Evolutionary conservation across 2,888 invertebrate species (phyloP).

Genomic region (Watsonalla binaria): DNA sequence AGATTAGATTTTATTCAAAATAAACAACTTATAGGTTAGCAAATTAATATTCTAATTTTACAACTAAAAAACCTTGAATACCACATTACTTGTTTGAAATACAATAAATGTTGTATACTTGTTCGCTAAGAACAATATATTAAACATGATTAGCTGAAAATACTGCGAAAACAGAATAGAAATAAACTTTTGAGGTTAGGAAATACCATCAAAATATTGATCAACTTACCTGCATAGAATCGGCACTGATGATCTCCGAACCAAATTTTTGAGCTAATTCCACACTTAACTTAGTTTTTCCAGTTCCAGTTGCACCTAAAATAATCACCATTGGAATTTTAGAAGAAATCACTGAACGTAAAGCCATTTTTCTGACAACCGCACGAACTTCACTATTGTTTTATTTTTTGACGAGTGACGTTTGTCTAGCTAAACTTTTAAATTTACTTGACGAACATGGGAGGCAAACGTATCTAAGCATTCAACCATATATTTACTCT

Average conservation of each 20-base stretch:
- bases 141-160: no score
- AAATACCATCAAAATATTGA: constrained; percentile 4
- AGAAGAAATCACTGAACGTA: constrained; percentile 56
- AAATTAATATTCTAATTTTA: no score
- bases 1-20: no score
- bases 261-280: constrained; percentile 91
- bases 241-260: constrained; percentile 97
- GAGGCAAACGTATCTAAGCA: neutral
- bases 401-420: constrained; percentile 25
- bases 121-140: no score
- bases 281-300: constrained; percentile 97
- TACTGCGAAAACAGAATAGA: neutral
- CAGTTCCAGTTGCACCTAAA: constrained; percentile 97
- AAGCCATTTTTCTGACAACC: constrained; percentile 52
- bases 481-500: neutral
- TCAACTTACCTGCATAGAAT: constrained; percentile 96
- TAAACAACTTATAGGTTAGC: no score
- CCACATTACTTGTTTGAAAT: no score
- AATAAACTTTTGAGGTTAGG: constrained; percentile 48
- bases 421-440: neutral
- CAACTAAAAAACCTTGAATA: no score
- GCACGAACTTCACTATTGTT: constrained; percentile 71
- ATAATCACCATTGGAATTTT: constrained; percentile 89
- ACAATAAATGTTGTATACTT: no score
- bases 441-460: neutral